Conservation (phyloP, 2,797 vertebrate genomes). For the Tadarida brasiliensis region DNA sequence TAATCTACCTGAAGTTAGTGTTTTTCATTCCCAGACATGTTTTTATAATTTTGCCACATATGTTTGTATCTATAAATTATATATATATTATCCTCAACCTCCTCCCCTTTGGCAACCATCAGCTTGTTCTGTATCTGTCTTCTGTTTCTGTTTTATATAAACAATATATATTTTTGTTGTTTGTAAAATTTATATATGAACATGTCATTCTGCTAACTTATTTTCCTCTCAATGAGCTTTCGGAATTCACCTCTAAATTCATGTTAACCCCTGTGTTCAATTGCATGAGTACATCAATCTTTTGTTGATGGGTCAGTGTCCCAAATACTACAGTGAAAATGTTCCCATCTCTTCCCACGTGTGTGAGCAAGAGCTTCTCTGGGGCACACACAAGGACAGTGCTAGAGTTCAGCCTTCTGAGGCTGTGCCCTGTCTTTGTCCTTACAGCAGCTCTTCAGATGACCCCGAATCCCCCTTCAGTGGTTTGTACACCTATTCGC, state of each 20-base stretch:
- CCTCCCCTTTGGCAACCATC: background rate
- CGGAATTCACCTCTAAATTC: background rate
- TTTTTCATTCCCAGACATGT: background rate
- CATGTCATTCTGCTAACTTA: background rate
- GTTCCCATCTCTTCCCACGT: background rate
- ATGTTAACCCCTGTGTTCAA: background rate
- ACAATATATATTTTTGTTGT: background rate
- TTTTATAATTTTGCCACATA: background rate
- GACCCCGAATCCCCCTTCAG: background rate
- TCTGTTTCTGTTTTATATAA: background rate
- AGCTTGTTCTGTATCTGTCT: background rate
- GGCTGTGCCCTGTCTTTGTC: background rate
- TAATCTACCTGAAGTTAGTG: background rate
- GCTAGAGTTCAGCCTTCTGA: background rate
- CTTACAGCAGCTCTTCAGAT: background rate
- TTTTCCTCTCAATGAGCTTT: slow-evolving; percentile 10
- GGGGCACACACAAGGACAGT: background rate
- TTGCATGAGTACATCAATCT: background rate
- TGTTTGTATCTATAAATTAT: slow-evolving; percentile 19
- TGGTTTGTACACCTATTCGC: background rate
- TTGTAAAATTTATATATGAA: background rate
- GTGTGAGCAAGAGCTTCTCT: background rate
- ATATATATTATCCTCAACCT: background rate
- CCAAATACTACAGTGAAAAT: background rate
- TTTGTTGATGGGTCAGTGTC: background rate